Conservation (phyloP, 2,797 vertebrate species). For the Urocyon cinereoargenteus region DNA sequence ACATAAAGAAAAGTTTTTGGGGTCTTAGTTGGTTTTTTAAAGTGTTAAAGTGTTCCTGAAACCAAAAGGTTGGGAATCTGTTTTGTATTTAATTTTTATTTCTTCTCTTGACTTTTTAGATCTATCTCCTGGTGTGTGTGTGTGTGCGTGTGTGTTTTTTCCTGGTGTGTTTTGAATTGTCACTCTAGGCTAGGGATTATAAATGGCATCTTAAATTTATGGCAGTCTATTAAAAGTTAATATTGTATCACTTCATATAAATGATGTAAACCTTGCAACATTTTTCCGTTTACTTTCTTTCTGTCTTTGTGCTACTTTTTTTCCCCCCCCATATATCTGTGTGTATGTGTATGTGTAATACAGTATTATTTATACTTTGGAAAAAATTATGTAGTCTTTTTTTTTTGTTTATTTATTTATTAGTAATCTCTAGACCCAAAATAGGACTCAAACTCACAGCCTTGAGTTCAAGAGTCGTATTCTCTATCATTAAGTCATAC, state of each 20-base stretch:
- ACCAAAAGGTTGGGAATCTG: not conserved
- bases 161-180: not conserved
- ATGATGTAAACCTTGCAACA: not conserved
- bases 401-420: not conserved
- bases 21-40: not conserved
- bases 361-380: not conserved
- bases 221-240: not conserved
- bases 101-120: not conserved
- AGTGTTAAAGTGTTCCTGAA: not conserved
- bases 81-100: slow-evolving; percentile 30
- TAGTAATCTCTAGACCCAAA: not conserved
- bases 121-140: not conserved
- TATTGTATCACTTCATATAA: not conserved
- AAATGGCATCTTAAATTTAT: slow-evolving; percentile 31
- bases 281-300: not conserved
- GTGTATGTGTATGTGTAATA: not conserved
- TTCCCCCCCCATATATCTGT: not conserved
- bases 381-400: not conserved
- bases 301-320: not conserved
- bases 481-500: not conserved
- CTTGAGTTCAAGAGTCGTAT: not conserved
- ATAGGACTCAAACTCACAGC: not conserved
- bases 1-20: slow-evolving; percentile 4
- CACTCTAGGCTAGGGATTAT: not conserved
- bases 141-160: not conserved